Evolutionary conservation across 2,113 vertebrate genomes (phyloP), one percentile per base, ranked within the genome.

Genomic region (Noturus placidus): DNA sequence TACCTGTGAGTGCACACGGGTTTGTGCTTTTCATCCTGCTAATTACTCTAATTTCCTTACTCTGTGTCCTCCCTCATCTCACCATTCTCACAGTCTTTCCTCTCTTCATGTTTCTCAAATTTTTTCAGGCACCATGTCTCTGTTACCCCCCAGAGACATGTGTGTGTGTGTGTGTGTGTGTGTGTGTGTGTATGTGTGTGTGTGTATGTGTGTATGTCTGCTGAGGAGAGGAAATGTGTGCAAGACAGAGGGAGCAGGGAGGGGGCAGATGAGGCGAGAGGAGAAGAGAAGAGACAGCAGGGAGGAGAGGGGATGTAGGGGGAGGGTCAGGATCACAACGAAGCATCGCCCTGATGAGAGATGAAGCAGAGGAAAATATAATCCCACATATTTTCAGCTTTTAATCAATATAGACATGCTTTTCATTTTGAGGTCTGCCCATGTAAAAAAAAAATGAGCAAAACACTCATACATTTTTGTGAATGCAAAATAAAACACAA

Each of bases 301-400:
- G 91, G 89, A 90, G 70, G 56, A 80, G 50, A 54, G 61, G 50
- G 50, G 91, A 91, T 90, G 89, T 89, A 92, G 94, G 93, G 94
- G 94, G 93, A 93, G 94, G 94, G 94, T 94, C 93, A 93, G 93
- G 93, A 93, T 94, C 90, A 93, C 93, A 93, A 95, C 93, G 93
- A 94, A 92, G 94, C 92, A 93, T 92, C 88, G 92, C 93, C 93
- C 93, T 91, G 91, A 88, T 88, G 92, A 93, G 93, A 92, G 90
- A 90, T 93, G 92, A 94, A 94, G 92, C 91, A 88, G 90, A 89
- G 90, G 89, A 93, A 93, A 94, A 93, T 90, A 93, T 92, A 87
- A 91, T 88, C 83, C 90, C 84, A 84, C 54, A 67, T 90, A 89
- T 92, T 93, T 91, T 88, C 91, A 92, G 86, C 88, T 88, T 90